Evolutionary conservation across 2,888 invertebrate species (phyloP).

Genomic region (Chloroclystis v-ata): DNA sequence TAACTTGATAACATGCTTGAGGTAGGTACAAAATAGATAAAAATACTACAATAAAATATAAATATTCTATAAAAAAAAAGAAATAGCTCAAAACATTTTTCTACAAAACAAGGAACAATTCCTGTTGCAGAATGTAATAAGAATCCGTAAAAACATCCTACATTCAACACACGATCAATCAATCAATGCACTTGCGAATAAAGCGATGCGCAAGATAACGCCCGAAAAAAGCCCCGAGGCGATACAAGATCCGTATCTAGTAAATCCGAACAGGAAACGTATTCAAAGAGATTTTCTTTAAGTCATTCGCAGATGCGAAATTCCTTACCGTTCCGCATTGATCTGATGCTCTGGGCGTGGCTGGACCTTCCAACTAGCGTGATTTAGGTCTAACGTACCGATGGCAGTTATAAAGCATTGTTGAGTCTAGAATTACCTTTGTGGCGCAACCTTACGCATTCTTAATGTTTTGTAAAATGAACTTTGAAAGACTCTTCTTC

Average conservation of each 20-base stretch:
- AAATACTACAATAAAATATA: too few species aligned
- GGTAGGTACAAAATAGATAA: too few species aligned
- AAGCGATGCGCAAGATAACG: constrained; percentile 47
- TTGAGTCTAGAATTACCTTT: constrained; percentile 30
- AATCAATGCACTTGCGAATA: constrained; percentile 48
- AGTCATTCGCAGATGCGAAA: constrained; percentile 69
- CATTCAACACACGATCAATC: constrained; percentile 22
- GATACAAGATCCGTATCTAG: constrained; percentile 66
- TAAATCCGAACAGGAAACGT: constrained; percentile 74
- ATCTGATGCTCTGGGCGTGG: constrained; percentile 66
- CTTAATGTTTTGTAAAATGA: constrained; percentile 3
- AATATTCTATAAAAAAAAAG: too few species aligned
- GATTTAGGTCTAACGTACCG: constrained; percentile 47
- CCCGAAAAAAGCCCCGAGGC: constrained; percentile 58
- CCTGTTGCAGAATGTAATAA: constrained; percentile 65
- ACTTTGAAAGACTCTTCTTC: constrained; percentile 2
- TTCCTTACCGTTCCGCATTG: constrained; percentile 50
- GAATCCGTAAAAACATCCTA: constrained; percentile 52
- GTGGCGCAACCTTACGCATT: constrained; percentile 13
- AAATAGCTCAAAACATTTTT: too few species aligned
- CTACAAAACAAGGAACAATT: neutral
- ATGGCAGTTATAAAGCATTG: constrained; percentile 29
- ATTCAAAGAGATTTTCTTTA: constrained; percentile 63
- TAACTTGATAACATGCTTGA: too few species aligned
- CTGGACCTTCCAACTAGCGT: constrained; percentile 40